These are phyloP conservation scores for Halcyon malimbica DNA, from an alignment of 2,113 vertebrate genomes.

Conservation along the genomic window DNA sequence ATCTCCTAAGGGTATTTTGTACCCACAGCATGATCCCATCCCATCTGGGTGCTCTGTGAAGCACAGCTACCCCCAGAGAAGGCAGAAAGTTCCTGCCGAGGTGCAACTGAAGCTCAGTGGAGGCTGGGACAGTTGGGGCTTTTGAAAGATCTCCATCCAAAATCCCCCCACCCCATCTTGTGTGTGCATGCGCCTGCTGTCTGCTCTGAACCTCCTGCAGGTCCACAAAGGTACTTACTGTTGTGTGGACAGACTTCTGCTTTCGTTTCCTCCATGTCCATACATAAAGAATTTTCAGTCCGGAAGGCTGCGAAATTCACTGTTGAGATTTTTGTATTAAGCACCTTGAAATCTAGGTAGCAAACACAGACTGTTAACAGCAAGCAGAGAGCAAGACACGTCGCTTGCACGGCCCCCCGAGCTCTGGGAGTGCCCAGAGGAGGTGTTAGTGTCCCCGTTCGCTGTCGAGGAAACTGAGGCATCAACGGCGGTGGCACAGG, in stretches of 20 bases:
- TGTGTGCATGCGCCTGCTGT: neutral
- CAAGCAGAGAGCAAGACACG: neutral
- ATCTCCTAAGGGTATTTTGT: neutral
- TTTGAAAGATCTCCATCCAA: neutral
- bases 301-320: neutral
- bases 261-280: neutral
- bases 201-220: neutral
- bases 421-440: neutral
- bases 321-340: neutral
- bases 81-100: neutral
- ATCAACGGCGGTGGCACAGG: neutral
- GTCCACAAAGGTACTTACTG: neutral
- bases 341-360: neutral
- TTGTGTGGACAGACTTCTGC: neutral
- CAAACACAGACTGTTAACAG: neutral
- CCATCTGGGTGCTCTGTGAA: neutral
- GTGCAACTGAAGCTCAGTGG: neutral
- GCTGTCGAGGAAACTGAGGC: neutral
- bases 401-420: neutral
- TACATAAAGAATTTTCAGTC: neutral
- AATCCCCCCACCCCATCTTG: too few relatives aligned
- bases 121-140: neutral
- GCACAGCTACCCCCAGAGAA: too few relatives aligned
- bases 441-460: fast-evolving
- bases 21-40: neutral